Evolutionary conservation across 2,888 invertebrate genomes (phyloP), one percentile per base, ranked within the genome.

Genomic region (Leucophenga montana): DNA sequence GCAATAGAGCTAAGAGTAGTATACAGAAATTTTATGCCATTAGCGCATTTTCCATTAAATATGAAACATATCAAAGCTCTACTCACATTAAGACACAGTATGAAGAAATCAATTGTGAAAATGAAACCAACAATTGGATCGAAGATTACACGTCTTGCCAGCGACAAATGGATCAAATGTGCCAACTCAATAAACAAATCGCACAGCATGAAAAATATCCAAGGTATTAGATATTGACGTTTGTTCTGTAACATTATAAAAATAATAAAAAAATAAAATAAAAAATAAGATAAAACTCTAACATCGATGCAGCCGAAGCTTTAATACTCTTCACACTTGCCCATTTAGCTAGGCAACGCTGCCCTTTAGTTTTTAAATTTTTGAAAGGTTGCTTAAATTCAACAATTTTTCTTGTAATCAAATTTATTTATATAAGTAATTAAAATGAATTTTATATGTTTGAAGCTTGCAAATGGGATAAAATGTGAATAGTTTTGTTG

Each of bases 81-180:
- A 80, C 95, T 94, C 89, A 95, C 95, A 88, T 95, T 94, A 76
- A 95, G 88, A 77, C 93, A 91, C 78, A 93, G 90, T 67, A 95
- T 91, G 89, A 95, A 95, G 87, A 95, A 94, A 86, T 94, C 94
- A 87, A 94, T 85, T 0, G 94, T 95, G 86, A 94, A 93, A 75
- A 95, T 89, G 83, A 94, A 93, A 59, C 94, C 93, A 3, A 93
- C 93, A 73, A 92, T 90, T 0, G 95, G 95, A 84, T 93, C 94
- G 88, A 95, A 94, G 79, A 91, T 90, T 70, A 92, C 88, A 92
- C 92, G 92, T 86, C 92, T 91, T 53, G 92, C 88, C 71, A 92
- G 88, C 78, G 93, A 91, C 73, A 94, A 88, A 82, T 94, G 94
- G 27, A 92, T 78, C 27, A 93, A 90, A 82, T 94, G 94, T 13